Percentiles rank a stretch among this genome's conserved stretches.
Evolutionary conservation across 1,140 invertebrate genomes (phyloP).

Genomic region (Papilio glaucus): DNA sequence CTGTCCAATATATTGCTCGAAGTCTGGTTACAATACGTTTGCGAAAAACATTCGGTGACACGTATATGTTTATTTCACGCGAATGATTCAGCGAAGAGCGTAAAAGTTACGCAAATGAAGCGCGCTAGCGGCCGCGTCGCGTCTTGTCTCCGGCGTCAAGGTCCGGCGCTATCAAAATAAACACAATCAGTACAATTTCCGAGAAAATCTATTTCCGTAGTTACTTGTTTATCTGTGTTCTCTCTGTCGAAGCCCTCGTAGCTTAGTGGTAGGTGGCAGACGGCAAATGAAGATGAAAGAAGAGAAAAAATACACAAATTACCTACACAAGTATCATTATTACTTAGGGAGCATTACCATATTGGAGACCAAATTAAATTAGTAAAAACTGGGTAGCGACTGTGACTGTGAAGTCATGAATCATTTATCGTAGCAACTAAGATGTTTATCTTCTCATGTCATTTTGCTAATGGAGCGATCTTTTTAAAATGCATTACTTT

Average conservation of each 20-base stretch:
- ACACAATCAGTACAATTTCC: constrained; percentile 62
- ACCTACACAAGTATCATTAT: too few species aligned
- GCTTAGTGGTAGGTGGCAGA: constrained; percentile 1
- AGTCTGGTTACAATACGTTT: not conserved
- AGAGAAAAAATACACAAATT: too few species aligned
- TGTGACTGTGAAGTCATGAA: too few species aligned
- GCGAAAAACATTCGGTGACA: not conserved
- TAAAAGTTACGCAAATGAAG: constrained; percentile 54
- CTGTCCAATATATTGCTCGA: not conserved
- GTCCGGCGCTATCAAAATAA: constrained; percentile 64
- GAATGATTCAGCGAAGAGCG: constrained; percentile 47
- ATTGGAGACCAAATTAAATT: too few species aligned
- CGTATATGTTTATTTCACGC: constrained; percentile 24
- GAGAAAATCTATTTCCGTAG: constrained; percentile 65
- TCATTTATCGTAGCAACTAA: too few species aligned
- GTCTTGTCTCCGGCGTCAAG: constrained; percentile 56
- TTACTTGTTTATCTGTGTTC: constrained; percentile 36
- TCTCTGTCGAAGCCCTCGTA: not conserved
- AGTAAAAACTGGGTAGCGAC: too few species aligned
- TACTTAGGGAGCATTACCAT: not conserved
- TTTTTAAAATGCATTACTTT: too few species aligned
- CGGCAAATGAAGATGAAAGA: too few species aligned
- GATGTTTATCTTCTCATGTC: too few species aligned
- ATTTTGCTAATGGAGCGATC: too few species aligned
- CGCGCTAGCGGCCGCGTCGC: constrained; percentile 51